Conservation (phyloP, 2,113 vertebrate genomes). For the Macrotis lagotis region DNA sequence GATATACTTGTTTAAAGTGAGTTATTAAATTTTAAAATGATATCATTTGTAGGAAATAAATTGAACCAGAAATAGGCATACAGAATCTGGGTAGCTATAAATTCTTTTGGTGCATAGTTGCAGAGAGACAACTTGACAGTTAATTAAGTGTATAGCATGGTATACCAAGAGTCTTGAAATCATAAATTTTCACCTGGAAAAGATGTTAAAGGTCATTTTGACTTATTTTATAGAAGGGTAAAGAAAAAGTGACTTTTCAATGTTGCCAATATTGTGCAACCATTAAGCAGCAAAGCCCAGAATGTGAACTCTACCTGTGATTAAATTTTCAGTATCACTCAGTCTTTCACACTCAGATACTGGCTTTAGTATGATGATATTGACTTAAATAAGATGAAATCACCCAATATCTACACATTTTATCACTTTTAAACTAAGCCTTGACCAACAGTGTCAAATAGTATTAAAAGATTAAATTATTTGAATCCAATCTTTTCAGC, state of each 20-base stretch:
- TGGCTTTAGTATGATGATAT: not conserved
- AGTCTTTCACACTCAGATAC: not conserved
- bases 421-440: not conserved
- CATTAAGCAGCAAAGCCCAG: not conserved
- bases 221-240: not conserved
- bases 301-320: not conserved
- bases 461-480: not conserved
- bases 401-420: not conserved
- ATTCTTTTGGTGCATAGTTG: not conserved
- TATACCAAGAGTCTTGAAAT: not conserved
- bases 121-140: not conserved
- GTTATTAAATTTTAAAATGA: not conserved
- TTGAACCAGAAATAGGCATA: not conserved
- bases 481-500: no score
- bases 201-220: not conserved
- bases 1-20: not conserved
- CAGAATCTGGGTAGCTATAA: not conserved
- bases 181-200: not conserved
- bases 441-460: not conserved
- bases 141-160: not conserved
- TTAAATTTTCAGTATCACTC: not conserved
- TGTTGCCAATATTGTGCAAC: not conserved
- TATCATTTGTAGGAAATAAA: conserved; percentile 3
- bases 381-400: not conserved
- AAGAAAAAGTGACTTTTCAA: not conserved